Evolutionary conservation across 2,888 invertebrate species (phyloP).

Genomic region (Beris chalybata): DNA sequence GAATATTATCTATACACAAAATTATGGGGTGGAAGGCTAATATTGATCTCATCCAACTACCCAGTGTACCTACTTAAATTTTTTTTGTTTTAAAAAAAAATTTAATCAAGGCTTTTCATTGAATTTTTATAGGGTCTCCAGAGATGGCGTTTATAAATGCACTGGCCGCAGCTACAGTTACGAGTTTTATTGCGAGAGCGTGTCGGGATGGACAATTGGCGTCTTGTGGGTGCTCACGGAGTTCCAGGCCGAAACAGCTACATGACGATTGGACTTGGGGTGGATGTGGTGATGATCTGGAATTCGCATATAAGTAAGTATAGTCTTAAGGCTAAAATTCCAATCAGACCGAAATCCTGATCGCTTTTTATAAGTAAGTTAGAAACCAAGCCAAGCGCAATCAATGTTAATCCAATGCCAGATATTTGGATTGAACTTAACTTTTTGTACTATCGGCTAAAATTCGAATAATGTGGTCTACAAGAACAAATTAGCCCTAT

Average conservation of each 20-base stretch:
- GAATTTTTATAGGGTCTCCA: slow-evolving; percentile 65
- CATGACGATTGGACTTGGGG: slow-evolving; percentile 97
- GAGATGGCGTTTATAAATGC: slow-evolving; percentile 93
- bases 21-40: too few relatives aligned
- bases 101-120: not conserved
- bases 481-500: too few relatives aligned
- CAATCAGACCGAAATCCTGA: too few relatives aligned
- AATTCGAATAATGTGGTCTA: too few relatives aligned
- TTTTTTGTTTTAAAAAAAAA: slow-evolving; percentile 29
- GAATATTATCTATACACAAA: too few relatives aligned
- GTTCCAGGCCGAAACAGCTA: slow-evolving; percentile 78
- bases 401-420: too few relatives aligned
- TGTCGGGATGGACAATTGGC: slow-evolving; percentile 89
- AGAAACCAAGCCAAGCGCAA: too few relatives aligned
- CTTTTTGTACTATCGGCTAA: too few relatives aligned
- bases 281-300: slow-evolving; percentile 96
- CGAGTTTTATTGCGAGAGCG: slow-evolving; percentile 83
- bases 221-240: slow-evolving; percentile 87
- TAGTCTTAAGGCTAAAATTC: too few relatives aligned
- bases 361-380: too few relatives aligned
- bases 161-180: slow-evolving; percentile 84
- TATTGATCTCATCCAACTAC: too few relatives aligned
- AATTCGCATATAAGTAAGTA: slow-evolving; percentile 90
- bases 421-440: too few relatives aligned
- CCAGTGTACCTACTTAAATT: not conserved